These are phyloP conservation scores for Adoxophyes honmai DNA, from an alignment of 1,140 invertebrate genomes.

Conservation along the genomic window DNA sequence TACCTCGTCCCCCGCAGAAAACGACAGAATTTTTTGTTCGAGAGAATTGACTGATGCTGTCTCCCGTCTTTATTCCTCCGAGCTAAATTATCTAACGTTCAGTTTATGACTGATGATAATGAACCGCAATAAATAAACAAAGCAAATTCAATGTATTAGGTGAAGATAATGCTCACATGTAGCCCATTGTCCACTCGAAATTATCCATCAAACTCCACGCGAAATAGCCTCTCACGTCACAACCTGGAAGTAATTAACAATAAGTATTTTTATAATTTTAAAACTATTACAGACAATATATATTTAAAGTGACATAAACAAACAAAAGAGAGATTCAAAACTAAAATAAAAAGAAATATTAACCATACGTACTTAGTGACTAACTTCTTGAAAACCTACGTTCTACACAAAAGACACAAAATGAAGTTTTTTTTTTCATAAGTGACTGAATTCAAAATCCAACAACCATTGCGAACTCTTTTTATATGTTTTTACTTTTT, in stretches of 20 bases:
- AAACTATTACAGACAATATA: background rate
- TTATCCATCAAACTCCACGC: conserved; percentile 81
- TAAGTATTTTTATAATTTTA: background rate
- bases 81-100: too few species aligned
- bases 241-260: background rate
- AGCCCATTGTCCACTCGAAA: conserved; percentile 78
- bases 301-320: background rate
- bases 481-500: too few species aligned
- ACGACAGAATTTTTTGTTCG: too few species aligned
- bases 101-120: background rate
- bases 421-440: too few species aligned
- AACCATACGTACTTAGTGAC: background rate
- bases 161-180: conserved; percentile 34
- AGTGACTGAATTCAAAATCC: too few species aligned
- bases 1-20: too few species aligned
- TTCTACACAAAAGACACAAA: background rate
- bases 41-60: too few species aligned
- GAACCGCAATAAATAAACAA: background rate
- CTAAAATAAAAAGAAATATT: background rate
- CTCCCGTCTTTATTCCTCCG: too few species aligned
- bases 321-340: background rate
- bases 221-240: conserved; percentile 69
- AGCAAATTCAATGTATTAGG: background rate
- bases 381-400: background rate
- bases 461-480: too few species aligned